phyloP scores from a whole-genome alignment of 1,140 invertebrate genomes.

The Mycetomoellerius zeteki region DNA sequence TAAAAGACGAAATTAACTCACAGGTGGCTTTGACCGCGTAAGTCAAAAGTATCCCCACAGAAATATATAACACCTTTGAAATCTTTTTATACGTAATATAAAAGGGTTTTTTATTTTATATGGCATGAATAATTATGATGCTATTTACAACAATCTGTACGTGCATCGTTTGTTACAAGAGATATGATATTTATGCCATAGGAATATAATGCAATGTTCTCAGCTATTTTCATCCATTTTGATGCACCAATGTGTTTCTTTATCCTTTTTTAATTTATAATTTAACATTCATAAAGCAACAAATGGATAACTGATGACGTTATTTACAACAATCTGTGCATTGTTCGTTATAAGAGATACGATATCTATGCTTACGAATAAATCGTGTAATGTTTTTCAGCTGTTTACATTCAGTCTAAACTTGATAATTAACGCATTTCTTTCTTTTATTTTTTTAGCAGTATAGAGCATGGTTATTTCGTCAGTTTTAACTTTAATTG shows the following conservation, averaged over 20 bases:
- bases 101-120: background rate
- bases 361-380: background rate
- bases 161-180: background rate
- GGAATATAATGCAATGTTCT: background rate
- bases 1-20: too few species aligned
- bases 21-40: too few species aligned
- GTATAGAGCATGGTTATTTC: background rate
- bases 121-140: background rate
- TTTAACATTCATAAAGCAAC: background rate
- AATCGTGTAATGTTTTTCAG: background rate
- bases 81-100: background rate
- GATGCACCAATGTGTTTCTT: background rate
- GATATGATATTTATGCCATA: background rate
- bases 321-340: background rate
- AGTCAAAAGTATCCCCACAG: too few species aligned
- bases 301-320: background rate
- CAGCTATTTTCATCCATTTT: background rate
- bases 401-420: background rate
- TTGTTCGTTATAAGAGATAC: background rate
- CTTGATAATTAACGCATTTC: background rate
- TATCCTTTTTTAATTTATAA: background rate
- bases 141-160: background rate
- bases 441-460: background rate
- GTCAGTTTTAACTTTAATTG: too few species aligned
- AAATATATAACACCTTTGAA: background rate